phyloP scores from a whole-genome alignment of 2,888 invertebrate species.

The Eupithecia centaureata region DNA sequence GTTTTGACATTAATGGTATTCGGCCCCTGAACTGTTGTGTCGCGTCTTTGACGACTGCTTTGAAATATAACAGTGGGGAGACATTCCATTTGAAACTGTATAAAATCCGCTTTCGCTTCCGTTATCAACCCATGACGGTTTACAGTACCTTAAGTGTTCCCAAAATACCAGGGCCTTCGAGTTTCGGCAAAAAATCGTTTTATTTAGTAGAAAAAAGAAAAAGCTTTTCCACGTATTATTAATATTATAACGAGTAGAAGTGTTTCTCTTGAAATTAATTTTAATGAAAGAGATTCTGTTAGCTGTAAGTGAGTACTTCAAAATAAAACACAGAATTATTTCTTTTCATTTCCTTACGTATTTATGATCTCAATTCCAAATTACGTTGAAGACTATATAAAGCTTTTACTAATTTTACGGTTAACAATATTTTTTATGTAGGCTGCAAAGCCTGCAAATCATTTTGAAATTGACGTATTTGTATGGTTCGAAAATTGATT shows the following conservation, averaged over 20 bases:
- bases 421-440: too few relatives aligned
- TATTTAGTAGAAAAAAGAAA: too few relatives aligned
- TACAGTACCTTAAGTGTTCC: not conserved
- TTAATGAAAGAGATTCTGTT: not conserved
- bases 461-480: too few relatives aligned
- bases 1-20: too few relatives aligned
- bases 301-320: not conserved
- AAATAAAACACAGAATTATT: not conserved
- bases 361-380: too few relatives aligned
- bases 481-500: too few relatives aligned
- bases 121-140: not conserved
- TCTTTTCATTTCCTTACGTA: not conserved
- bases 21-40: too few relatives aligned
- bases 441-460: too few relatives aligned
- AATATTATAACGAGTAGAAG: not conserved
- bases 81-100: not conserved
- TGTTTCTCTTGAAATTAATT: not conserved
- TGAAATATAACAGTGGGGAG: not conserved
- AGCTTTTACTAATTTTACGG: too few relatives aligned
- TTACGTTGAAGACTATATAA: too few relatives aligned
- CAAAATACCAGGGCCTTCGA: constrained; percentile 6
- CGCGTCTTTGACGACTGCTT: not conserved
- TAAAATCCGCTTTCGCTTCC: not conserved
- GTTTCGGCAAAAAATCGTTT: constrained; percentile 6
- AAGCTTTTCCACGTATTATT: too few relatives aligned